Evolutionary conservation across 2,113 vertebrate species (phyloP).

Genomic region (Microtus oregoni): DNA sequence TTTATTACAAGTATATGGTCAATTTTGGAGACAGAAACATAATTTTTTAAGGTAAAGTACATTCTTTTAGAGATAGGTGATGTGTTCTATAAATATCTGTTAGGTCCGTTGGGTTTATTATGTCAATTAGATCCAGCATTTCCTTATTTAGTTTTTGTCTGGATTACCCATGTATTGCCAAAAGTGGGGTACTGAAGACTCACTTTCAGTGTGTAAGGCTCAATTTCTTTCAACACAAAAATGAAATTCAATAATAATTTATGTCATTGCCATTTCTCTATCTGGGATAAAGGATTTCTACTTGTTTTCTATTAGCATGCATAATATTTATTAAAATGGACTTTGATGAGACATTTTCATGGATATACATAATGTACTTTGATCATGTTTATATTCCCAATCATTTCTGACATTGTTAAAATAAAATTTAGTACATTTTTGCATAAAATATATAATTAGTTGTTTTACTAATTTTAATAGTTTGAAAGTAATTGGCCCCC

Average conservation of each 20-base stretch:
- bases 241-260: not conserved
- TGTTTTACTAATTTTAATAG: not conserved
- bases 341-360: not conserved
- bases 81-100: not conserved
- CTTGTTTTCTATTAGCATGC: not conserved
- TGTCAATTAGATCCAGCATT: rapidly evolving
- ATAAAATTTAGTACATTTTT: not conserved
- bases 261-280: not conserved
- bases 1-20: not conserved
- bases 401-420: not conserved
- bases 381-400: not conserved
- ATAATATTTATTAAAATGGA: not conserved
- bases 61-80: not conserved
- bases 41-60: not conserved
- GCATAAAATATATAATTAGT: not conserved
- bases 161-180: not conserved
- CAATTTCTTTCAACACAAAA: not conserved
- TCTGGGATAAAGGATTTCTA: not conserved
- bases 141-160: not conserved
- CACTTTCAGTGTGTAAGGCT: not conserved
- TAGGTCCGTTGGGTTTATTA: not conserved
- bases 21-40: not conserved
- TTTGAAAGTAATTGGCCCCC: not conserved
- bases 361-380: not conserved
- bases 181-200: not conserved